Evolutionary conservation across 2,888 invertebrate genomes (phyloP).

Genomic region (Drosophila buzzatii): DNA sequence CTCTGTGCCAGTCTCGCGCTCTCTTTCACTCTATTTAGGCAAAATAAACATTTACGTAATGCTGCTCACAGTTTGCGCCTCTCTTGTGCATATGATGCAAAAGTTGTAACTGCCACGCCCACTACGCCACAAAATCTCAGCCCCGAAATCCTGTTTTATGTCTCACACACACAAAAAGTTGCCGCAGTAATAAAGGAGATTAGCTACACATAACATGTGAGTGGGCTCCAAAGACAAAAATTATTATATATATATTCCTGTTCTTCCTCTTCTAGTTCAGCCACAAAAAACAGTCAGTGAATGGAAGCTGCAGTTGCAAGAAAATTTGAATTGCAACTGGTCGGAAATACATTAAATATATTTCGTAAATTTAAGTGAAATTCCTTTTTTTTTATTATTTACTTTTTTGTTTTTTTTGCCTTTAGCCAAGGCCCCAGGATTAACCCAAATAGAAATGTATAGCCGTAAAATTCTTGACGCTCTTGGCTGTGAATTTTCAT

Average conservation of each 20-base stretch:
- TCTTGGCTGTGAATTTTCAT: constrained; percentile 5
- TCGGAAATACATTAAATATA: constrained; percentile 37
- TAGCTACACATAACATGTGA: constrained; percentile 76
- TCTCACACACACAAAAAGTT: constrained; percentile 62
- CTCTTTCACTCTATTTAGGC: constrained; percentile 10
- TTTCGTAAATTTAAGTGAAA: constrained; percentile 33
- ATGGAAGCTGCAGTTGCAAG: constrained; percentile 36
- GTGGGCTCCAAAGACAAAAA: constrained; percentile 56
- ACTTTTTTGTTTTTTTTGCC: not conserved
- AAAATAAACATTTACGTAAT: constrained; percentile 76
- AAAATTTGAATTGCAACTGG: constrained; percentile 32
- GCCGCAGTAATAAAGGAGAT: constrained; percentile 80
- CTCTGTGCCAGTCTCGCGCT: not conserved
- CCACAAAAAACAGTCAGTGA: constrained; percentile 58
- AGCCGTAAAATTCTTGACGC: constrained; percentile 18
- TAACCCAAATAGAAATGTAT: constrained; percentile 23
- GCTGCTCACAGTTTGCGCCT: constrained; percentile 65
- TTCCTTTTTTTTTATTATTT: not conserved
- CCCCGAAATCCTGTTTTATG: constrained; percentile 74
- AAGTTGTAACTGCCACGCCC: constrained; percentile 64
- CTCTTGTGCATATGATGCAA: constrained; percentile 67
- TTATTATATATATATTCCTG: constrained; percentile 38
- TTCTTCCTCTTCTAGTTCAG: not conserved
- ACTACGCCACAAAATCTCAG: constrained; percentile 18
- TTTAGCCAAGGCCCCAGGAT: constrained; percentile 10